phyloP scores from a whole-genome alignment of 2,797 vertebrate genomes.

The Lagocephalus sceleratus region DNA sequence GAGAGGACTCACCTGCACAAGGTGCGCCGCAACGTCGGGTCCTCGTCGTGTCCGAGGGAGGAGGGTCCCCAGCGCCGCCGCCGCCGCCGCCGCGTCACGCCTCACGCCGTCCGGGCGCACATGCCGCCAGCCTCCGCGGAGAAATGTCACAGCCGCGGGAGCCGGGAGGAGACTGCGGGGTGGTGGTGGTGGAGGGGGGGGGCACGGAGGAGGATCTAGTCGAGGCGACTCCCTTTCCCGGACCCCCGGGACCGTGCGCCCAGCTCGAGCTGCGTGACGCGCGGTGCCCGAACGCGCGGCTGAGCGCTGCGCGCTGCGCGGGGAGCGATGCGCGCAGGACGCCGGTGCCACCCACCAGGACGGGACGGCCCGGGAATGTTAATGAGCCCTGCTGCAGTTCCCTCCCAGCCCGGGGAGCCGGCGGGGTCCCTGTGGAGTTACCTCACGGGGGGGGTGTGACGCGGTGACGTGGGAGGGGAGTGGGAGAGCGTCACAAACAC shows the following conservation, averaged over 20 bases:
- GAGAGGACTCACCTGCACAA: constrained; percentile 58
- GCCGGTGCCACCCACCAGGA: constrained; percentile 63
- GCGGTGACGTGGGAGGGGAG: constrained; percentile 1
- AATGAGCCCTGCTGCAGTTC: constrained; percentile 76
- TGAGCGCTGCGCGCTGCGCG: constrained; percentile 49
- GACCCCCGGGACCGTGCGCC: constrained; percentile 37
- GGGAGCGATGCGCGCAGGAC: constrained; percentile 54
- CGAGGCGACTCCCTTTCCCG: constrained; percentile 54
- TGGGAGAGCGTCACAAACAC: constrained; percentile 22
- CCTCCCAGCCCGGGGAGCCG: constrained; percentile 37
- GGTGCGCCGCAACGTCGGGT: constrained; percentile 63
- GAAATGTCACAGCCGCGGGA: constrained; percentile 48
- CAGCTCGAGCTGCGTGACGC: constrained; percentile 34
- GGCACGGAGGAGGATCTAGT: constrained; percentile 35
- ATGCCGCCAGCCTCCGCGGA: constrained; percentile 55
- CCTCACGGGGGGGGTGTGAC: not conserved
- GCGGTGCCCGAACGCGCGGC: constrained; percentile 13
- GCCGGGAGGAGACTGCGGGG: constrained; percentile 27
- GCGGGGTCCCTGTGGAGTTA: constrained; percentile 13
- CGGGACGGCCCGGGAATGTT: constrained; percentile 72
- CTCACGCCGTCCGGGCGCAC: constrained; percentile 64
- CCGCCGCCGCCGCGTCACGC: constrained; percentile 49
- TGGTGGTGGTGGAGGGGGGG: constrained; percentile 40
- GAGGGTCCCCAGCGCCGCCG: constrained; percentile 43
- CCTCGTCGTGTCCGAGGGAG: constrained; percentile 58